Evolutionary conservation across 2,888 invertebrate species (phyloP), one percentile per base, ranked within the genome.

Genomic region (Cerceris ruficornis): DNA sequence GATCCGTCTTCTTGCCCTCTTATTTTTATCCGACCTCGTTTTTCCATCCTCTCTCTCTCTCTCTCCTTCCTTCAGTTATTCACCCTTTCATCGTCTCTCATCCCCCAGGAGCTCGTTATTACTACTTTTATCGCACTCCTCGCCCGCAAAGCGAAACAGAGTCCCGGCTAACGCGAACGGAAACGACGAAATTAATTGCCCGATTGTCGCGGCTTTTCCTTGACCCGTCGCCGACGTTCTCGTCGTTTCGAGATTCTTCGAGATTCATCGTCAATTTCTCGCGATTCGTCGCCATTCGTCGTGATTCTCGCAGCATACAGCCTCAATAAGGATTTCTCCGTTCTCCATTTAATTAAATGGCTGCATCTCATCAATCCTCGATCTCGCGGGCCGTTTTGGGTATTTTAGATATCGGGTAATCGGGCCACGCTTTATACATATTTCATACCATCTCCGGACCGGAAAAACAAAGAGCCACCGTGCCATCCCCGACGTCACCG

Each of bases 161-260:
- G 57, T 52, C 62, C 62, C 39, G 41, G 70, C 72, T 68, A 64
- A 71, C 14, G 28, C 55, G 72, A 55, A 77, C 69, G 70, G 77
- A 82, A 72, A 54, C 68, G 46, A 49, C 28, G 64, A 73, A 82
- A 82, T 77, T 82, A 82, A 84, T 85, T 46, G 46, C 9, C 46
- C 46, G 46, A 28, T 4, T 4, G 28, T 28, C 28, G 46, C 46
- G 5, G 46, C 9, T 46, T 46, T 43, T 46, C 46, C 46, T 46
- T 46, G 9, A 46, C 8, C 46, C 8, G 46, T 8, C 6, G 9
- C 28, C 4, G 28, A 28, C 28, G 28, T 28, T 28, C 28, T 28
- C 28, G n/a, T 28, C 4, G 28, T 4, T 28, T 28, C 28, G 28
- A 28, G 28, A 28, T 28, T 28, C 28, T 28, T 28, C 28, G 28